Conservation (phyloP, 1,140 invertebrate species). For the Anastrepha ludens region DNA sequence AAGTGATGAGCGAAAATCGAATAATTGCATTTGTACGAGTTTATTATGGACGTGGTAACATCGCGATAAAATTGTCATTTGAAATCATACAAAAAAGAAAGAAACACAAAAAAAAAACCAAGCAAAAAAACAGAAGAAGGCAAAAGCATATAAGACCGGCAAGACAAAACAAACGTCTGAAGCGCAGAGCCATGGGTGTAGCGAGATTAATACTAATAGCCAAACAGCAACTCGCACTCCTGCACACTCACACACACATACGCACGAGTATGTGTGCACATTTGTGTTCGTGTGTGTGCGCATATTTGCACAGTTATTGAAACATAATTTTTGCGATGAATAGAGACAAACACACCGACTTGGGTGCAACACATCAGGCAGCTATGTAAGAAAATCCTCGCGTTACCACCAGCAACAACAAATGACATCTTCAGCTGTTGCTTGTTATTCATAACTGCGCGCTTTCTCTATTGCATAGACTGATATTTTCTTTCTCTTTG, state of each 20-base stretch:
- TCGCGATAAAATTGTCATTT: not conserved
- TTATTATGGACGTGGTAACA: not conserved
- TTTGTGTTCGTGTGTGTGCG: not conserved
- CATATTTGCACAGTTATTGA: slow-evolving; percentile 46
- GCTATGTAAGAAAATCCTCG: not conserved
- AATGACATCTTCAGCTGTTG: slow-evolving; percentile 51
- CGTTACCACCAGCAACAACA: not conserved
- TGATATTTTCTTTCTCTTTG: not conserved
- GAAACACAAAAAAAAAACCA: too few relatives aligned
- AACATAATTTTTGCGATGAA: slow-evolving; percentile 41
- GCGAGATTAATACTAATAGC: slow-evolving; percentile 2
- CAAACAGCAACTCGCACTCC: not conserved
- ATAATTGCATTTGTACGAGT: not conserved
- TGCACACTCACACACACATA: not conserved
- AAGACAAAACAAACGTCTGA: not conserved
- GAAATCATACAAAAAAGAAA: not conserved
- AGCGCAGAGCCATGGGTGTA: not conserved
- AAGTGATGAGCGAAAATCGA: not conserved
- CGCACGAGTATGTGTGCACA: not conserved
- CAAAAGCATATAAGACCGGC: not conserved
- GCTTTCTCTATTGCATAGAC: not conserved
- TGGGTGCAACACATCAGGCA: not conserved
- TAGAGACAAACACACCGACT: not conserved
- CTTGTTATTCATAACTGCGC: slow-evolving; percentile 52
- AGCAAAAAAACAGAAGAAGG: not conserved